These are phyloP conservation scores for Homalodisca vitripennis DNA, from an alignment of 1,140 invertebrate species.

Conservation along the genomic window DNA sequence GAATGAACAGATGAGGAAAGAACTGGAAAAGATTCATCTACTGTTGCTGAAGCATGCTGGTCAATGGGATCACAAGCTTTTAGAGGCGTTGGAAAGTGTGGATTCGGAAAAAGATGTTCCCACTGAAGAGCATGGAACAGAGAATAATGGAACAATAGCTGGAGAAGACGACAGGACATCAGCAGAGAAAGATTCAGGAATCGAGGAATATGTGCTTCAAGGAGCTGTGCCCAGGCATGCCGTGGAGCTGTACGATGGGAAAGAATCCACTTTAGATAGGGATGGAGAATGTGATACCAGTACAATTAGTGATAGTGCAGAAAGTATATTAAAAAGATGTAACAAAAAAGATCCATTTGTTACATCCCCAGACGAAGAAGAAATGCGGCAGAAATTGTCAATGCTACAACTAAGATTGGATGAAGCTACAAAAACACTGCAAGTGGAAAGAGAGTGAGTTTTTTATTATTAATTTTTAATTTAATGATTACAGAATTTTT, in stretches of 20 bases:
- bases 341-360: slow-evolving; percentile 37
- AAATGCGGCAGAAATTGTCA: slow-evolving; percentile 62
- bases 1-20: slow-evolving; percentile 78
- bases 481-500: too few relatives aligned
- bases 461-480: slow-evolving; percentile 31
- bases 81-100: slow-evolving; percentile 50
- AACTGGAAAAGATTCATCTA: slow-evolving; percentile 72
- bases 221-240: slow-evolving; percentile 62
- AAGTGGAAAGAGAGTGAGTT: slow-evolving; percentile 68
- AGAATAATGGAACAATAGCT: not conserved
- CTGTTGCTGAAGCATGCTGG: slow-evolving; percentile 64
- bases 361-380: slow-evolving; percentile 51
- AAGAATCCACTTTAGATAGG: slow-evolving; percentile 16
- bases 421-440: slow-evolving; percentile 71
- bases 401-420: slow-evolving; percentile 69
- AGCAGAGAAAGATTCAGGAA: slow-evolving; percentile 42
- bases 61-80: slow-evolving; percentile 47
- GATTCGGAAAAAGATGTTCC: slow-evolving; percentile 45
- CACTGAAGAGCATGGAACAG: slow-evolving; percentile 21
- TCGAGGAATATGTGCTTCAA: slow-evolving; percentile 63
- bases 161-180: slow-evolving; percentile 33
- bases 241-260: slow-evolving; percentile 49
- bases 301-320: slow-evolving; percentile 29
- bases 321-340: not conserved
- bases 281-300: slow-evolving; percentile 24